A percentile compares a stretch with the other conserved stretches of the same genome.
phyloP scores from a whole-genome alignment of 1,140 invertebrate species.

The Nixonia krombeini region DNA sequence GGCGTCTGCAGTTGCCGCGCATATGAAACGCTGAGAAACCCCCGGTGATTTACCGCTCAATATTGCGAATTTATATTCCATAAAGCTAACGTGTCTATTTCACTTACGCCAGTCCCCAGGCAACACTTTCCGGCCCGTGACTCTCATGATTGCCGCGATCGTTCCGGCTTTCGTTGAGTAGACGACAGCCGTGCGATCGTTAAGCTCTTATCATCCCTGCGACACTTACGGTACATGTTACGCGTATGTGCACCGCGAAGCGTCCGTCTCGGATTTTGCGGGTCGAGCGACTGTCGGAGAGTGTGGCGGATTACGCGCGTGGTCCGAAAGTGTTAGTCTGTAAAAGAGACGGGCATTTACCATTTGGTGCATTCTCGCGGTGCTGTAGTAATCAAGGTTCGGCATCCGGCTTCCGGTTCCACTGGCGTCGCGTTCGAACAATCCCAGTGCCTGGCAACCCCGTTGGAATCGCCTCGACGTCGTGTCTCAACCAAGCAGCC shows the following conservation, averaged over 20 bases:
- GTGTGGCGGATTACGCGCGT: too few species aligned
- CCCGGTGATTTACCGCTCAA: slow-evolving; percentile 66
- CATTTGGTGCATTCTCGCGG: slow-evolving; percentile 71
- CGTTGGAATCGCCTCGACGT: too few species aligned
- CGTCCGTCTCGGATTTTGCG: too few species aligned
- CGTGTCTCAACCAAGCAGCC: too few species aligned
- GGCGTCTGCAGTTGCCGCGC: slow-evolving; percentile 44
- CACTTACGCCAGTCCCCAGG: slow-evolving; percentile 56
- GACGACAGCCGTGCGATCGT: too few species aligned
- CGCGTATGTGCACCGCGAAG: too few species aligned
- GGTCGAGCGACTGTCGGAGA: too few species aligned
- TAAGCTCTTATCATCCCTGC: too few species aligned
- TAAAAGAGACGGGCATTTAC: too few species aligned
- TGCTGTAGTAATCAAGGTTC: slow-evolving; percentile 71
- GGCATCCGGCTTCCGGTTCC: slow-evolving; percentile 59
- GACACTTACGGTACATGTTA: too few species aligned
- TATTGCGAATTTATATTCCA: slow-evolving; percentile 68
- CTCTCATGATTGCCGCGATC: slow-evolving; percentile 5
- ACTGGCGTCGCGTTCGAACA: not conserved
- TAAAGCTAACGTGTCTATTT: slow-evolving; percentile 67
- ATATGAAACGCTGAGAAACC: slow-evolving; percentile 50
- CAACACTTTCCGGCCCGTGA: slow-evolving; percentile 16
- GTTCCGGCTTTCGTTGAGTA: too few species aligned
- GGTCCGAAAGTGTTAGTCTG: too few species aligned
- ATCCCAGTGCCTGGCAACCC: not conserved